Percentiles rank a stretch among this genome's conserved stretches.
Conservation (phyloP, 2,113 vertebrate species). For the Gnathonemus echidnorhynchus region DNA sequence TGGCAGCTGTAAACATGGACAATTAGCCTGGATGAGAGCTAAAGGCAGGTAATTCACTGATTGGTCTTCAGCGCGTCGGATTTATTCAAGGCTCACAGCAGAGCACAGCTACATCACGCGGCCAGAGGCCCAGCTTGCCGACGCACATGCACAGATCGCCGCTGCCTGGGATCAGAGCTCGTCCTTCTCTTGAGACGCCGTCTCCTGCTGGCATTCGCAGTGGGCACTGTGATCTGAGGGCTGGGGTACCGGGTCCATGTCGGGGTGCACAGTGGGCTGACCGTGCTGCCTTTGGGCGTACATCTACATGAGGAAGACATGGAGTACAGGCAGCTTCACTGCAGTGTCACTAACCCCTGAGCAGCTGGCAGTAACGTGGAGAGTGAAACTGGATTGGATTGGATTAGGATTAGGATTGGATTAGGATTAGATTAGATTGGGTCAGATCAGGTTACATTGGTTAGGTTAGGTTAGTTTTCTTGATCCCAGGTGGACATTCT, state of each 20-base stretch:
- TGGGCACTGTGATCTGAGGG: constrained; percentile 58
- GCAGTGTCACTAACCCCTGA: neutral
- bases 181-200: constrained; percentile 26
- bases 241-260: constrained; percentile 82
- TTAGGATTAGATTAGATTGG: too few species aligned
- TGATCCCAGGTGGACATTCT: neutral
- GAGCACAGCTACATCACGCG: neutral
- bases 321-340: neutral
- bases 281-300: constrained; percentile 70
- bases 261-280: constrained; percentile 60
- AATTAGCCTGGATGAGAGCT: neutral
- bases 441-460: neutral
- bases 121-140: neutral
- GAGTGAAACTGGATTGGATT: neutral
- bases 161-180: constrained; percentile 47
- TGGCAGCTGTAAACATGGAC: neutral
- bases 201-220: constrained; percentile 61
- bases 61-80: neutral
- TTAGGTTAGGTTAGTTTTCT: neutral
- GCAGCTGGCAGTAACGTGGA: neutral
- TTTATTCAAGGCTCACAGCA: neutral
- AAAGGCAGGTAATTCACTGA: neutral
- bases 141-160: neutral
- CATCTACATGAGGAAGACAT: constrained; percentile 47
- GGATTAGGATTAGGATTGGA: neutral